Percentiles rank a stretch among this genome's conserved stretches.
phyloP scores from a whole-genome alignment of 2,888 invertebrate genomes.

The Blomia tropicalis region DNA sequence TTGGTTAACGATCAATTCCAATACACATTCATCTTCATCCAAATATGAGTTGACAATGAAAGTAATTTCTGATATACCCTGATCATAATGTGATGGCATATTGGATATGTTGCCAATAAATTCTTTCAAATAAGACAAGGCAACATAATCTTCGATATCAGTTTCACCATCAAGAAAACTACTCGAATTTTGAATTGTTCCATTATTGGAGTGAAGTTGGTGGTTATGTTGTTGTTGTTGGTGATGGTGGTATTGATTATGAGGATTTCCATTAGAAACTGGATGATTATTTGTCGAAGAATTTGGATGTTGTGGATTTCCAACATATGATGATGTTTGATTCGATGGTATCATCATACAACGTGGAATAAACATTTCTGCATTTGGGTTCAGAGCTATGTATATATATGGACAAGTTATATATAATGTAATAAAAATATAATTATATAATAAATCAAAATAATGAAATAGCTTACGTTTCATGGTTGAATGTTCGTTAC shows the following conservation, averaged over 20 bases:
- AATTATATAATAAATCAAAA: too few species aligned
- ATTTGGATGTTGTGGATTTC: background rate
- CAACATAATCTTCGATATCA: slow-evolving; percentile 25
- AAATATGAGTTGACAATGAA: slow-evolving; percentile 20
- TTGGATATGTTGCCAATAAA: slow-evolving; percentile 24
- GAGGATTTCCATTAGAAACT: background rate
- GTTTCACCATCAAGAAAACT: background rate
- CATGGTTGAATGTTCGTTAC: too few species aligned
- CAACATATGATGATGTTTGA: background rate
- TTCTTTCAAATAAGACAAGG: slow-evolving; percentile 25
- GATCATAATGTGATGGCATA: slow-evolving; percentile 22
- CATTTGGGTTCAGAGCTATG: slow-evolving; percentile 14
- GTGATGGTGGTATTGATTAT: too few species aligned
- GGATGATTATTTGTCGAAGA: background rate
- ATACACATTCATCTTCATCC: slow-evolving; percentile 23
- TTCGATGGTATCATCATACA: background rate
- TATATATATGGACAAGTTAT: too few species aligned
- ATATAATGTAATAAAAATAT: too few species aligned
- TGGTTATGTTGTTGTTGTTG: too few species aligned
- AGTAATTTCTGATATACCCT: slow-evolving; percentile 13
- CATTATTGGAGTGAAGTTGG: background rate
- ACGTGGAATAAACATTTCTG: slow-evolving; percentile 16
- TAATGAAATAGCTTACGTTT: too few species aligned
- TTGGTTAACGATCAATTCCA: slow-evolving; percentile 23
- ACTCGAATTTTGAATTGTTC: background rate